These are phyloP conservation scores for Panthera leo DNA, from an alignment of 2,113 vertebrate genomes.

Conservation along the genomic window DNA sequence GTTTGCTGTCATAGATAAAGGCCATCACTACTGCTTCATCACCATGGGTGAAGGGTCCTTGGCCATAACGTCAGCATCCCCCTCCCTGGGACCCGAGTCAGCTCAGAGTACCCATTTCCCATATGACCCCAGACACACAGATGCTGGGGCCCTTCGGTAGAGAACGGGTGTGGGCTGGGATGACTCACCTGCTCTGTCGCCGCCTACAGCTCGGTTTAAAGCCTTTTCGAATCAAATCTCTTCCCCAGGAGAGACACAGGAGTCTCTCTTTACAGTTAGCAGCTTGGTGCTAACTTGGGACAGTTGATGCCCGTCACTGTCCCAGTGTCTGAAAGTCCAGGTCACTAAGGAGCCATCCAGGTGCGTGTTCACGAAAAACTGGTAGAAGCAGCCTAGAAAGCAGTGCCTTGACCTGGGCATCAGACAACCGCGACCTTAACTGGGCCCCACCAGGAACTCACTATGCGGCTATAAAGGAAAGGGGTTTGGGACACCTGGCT, in stretches of 20 bases:
- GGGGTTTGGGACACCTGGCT: background rate
- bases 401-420: background rate
- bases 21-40: background rate
- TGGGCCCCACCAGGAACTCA: background rate
- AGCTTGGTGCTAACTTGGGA: background rate
- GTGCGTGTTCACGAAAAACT: background rate
- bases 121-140: conserved; percentile 31
- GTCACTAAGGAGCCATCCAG: background rate
- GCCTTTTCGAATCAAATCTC: conserved; percentile 49
- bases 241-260: conserved; percentile 35
- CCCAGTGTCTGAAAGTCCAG: background rate
- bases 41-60: background rate
- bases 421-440: background rate
- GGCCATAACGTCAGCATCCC: background rate
- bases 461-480: background rate
- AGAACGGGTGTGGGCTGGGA: conserved; percentile 57
- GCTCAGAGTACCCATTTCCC: conserved; percentile 31
- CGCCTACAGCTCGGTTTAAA: conserved; percentile 2
- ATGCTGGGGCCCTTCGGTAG: conserved; percentile 44
- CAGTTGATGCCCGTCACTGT: background rate
- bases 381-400: background rate
- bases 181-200: conserved; percentile 62
- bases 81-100: background rate
- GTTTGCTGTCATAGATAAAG: conserved; percentile 3
- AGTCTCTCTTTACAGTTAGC: conserved; percentile 31